Conservation (phyloP, 92 coral and sea anemone species). For the Blastomussa wellsi region DNA sequence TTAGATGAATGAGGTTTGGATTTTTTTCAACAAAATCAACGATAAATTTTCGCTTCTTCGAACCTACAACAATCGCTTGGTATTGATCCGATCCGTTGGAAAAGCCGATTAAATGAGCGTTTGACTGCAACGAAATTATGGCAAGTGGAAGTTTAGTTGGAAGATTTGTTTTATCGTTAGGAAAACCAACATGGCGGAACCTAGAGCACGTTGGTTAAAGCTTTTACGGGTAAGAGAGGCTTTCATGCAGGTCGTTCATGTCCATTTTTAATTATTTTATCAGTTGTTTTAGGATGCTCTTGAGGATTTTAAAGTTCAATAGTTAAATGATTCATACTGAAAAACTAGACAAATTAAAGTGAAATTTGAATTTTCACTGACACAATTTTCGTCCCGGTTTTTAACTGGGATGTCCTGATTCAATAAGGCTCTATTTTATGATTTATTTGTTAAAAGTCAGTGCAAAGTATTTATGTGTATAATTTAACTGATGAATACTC, state of each 20-base stretch:
- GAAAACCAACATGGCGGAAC: slow-evolving; percentile 14
- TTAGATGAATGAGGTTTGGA: neutral
- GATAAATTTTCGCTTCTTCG: neutral
- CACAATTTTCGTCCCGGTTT: neutral
- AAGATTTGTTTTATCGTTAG: neutral
- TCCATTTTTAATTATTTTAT: neutral
- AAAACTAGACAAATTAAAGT: neutral
- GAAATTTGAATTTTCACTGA: neutral
- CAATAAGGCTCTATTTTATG: neutral
- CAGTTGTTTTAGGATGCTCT: neutral
- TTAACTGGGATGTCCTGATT: neutral
- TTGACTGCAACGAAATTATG: neutral
- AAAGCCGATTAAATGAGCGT: neutral
- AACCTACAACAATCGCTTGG: neutral
- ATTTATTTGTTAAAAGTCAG: neutral
- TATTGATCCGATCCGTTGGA: neutral
- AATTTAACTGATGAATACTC: neutral
- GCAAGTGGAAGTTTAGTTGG: too few relatives aligned
- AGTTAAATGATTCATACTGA: neutral
- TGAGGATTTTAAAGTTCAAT: neutral
- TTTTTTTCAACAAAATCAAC: neutral
- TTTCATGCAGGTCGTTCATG: neutral
- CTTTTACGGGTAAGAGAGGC: slow-evolving; percentile 5
- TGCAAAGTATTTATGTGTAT: neutral
- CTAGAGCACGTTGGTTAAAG: slow-evolving; percentile 3